Evolutionary conservation across 2,888 invertebrate genomes (phyloP), one percentile per base, ranked within the genome.

Genomic region (Cylindroiulus punctatus): DNA sequence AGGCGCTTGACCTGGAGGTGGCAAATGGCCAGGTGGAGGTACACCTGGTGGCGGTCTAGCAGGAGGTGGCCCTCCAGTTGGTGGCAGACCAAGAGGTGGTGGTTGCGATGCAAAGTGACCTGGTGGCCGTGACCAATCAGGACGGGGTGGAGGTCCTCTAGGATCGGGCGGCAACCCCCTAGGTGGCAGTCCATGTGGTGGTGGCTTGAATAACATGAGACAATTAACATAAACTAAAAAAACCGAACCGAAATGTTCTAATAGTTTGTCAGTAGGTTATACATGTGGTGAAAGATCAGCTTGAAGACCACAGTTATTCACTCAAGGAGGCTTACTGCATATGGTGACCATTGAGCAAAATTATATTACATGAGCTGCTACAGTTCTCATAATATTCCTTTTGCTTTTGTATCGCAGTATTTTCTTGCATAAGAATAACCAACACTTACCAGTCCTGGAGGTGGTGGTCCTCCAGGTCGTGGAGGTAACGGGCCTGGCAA

Each of bases 121-220:
- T 87, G 95, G 95, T 85, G 95, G 95, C 88, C 95, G 91, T 90
- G 93, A 94, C 95, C 95, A 95, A 89, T 95, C 95, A 0, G 94
- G 94, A 44, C 94, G 88, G 8, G 93, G 92, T 19, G 94, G 94
- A 30, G 93, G 92, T 17, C 93, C 93, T 86, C 92, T 88, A 8
- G 89, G 88, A 88, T 89, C 88, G 3, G 91, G 91, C 87, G 92
- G 90, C 7, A 93, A 93, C 40, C 89, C 88, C 65, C 88, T 87
- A 19, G 87, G 88, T 22, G 88, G 87, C 19, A 88, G 87, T 0
- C 88, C 88, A 85, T 88, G 86, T 14, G 88, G 88, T 19, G 89
- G 88, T 26, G 89, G 89, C 84, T 88, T 85, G 10, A 57, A 84
- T 30, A 26, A 81, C 22, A 87, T 36, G 19, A 26, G 22, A 5